These are phyloP conservation scores for Pteropus rufus DNA, from an alignment of 2,797 vertebrate species.

Conservation along the genomic window DNA sequence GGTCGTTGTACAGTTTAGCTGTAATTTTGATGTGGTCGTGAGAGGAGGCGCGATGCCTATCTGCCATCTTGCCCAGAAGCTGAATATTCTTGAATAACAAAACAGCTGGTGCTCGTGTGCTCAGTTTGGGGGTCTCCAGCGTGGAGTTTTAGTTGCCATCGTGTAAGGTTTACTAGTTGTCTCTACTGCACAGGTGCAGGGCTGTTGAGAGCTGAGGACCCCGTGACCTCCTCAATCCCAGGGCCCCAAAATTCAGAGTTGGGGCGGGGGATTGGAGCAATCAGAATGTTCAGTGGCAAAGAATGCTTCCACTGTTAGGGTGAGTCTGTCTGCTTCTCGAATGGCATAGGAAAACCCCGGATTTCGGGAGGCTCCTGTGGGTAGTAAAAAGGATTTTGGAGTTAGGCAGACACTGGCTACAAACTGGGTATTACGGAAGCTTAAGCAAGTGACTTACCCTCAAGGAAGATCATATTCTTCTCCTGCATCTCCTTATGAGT, in stretches of 20 bases:
- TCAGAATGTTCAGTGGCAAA: background rate
- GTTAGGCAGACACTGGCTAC: too few relatives aligned
- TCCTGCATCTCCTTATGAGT: background rate
- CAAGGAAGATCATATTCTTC: background rate
- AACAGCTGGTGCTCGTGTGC: too few relatives aligned
- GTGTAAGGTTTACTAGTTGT: background rate
- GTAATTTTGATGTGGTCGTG: too few relatives aligned
- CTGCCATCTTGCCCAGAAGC: too few relatives aligned
- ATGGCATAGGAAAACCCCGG: rapidly evolving
- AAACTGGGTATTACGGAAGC: rapidly evolving
- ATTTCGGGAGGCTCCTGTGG: background rate
- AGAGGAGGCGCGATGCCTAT: too few relatives aligned
- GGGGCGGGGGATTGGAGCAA: background rate
- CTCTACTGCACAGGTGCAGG: rapidly evolving
- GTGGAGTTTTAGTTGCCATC: rapidly evolving
- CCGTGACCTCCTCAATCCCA: rapidly evolving
- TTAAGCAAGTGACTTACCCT: too few relatives aligned
- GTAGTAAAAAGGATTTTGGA: background rate
- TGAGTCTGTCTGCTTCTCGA: background rate
- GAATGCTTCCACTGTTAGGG: too few relatives aligned
- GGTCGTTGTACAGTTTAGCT: too few relatives aligned
- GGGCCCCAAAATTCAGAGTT: background rate
- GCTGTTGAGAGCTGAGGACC: background rate
- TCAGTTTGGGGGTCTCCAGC: too few relatives aligned
- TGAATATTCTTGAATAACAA: background rate